Conservation (phyloP, 2,797 vertebrate genomes). For the Clamator glandarius region DNA sequence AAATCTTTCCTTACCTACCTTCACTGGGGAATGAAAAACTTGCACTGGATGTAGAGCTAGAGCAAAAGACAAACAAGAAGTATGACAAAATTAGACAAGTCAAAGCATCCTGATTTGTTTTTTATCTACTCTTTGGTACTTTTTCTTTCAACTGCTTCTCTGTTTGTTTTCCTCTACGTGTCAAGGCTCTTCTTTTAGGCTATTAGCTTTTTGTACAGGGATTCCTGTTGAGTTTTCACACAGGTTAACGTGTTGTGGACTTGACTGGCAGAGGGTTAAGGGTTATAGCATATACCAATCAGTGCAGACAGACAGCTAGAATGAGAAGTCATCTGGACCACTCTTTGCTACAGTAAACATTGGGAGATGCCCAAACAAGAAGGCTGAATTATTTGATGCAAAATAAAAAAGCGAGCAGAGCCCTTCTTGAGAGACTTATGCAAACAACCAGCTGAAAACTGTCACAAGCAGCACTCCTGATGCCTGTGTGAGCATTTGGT, state of each 20-base stretch:
- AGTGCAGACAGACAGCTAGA: neutral
- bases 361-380: neutral
- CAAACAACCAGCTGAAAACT: neutral
- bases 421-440: neutral
- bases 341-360: neutral
- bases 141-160: neutral
- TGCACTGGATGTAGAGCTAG: neutral
- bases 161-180: neutral
- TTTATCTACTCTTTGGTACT: neutral
- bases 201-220: neutral
- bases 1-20: neutral
- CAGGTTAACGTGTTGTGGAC: neutral
- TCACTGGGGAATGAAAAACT: neutral
- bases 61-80: neutral
- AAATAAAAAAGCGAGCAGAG: neutral
- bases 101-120: neutral
- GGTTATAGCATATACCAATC: neutral
- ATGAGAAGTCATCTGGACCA: neutral
- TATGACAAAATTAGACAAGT: conserved; percentile 31
- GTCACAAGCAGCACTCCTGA: neutral
- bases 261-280: conserved; percentile 29
- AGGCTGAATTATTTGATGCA: neutral
- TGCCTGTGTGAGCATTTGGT: neutral
- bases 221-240: neutral
- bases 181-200: neutral